Evolutionary conservation across 2,113 vertebrate species (phyloP).

Genomic region (Anthoscopus minutus): DNA sequence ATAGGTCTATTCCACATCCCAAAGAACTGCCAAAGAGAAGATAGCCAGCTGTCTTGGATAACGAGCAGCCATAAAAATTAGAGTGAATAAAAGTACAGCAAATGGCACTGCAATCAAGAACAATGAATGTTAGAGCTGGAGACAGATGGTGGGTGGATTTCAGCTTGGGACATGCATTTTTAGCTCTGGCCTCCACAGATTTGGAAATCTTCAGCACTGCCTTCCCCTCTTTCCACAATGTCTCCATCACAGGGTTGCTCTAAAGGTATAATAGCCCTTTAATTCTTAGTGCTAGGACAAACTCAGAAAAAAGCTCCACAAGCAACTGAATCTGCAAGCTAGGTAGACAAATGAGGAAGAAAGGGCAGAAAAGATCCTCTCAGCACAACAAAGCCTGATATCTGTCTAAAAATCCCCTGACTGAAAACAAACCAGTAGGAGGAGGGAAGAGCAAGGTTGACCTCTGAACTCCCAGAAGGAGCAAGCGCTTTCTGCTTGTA

Average conservation of each 20-base stretch:
- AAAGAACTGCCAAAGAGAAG: constrained; percentile 20
- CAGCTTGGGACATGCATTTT: neutral
- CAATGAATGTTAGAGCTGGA: neutral
- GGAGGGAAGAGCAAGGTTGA: neutral
- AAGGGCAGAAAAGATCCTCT: neutral
- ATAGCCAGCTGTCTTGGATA: constrained; percentile 34
- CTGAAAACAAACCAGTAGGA: neutral
- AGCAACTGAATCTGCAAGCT: neutral
- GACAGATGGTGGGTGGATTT: constrained; percentile 19
- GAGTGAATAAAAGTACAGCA: neutral
- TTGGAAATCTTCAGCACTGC: neutral
- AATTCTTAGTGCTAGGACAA: neutral
- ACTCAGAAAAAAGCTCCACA: neutral
- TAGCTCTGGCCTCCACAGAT: neutral
- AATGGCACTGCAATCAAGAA: constrained; percentile 23
- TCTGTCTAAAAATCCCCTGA: neutral
- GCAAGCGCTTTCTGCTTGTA: neutral
- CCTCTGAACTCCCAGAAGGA: neutral
- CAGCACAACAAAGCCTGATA: neutral
- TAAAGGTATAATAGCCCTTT: neutral
- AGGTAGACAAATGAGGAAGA: neutral
- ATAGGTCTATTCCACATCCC: neutral
- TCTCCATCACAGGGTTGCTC: neutral
- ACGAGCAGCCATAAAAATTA: neutral
- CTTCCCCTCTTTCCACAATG: neutral